These are phyloP conservation scores for Talpa occidentalis DNA, from an alignment of 2,113 vertebrate genomes.

Conservation along the genomic window DNA sequence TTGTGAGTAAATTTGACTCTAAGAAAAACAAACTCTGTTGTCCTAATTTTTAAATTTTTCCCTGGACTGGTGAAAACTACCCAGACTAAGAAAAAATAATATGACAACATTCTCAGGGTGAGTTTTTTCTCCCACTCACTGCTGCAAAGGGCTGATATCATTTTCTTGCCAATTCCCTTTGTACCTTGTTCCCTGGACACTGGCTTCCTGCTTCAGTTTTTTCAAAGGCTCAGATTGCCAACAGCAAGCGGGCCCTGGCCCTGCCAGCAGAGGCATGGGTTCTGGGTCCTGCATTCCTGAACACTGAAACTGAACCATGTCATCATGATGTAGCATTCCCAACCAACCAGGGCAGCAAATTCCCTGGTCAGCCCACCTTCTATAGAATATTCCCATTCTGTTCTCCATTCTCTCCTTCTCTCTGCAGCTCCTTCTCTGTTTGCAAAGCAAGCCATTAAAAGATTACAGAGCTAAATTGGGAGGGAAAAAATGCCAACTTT, in stretches of 20 bases:
- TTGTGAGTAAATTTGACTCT: neutral
- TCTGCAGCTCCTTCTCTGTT: neutral
- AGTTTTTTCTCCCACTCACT: neutral
- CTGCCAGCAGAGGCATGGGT: neutral
- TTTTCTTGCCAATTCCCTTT: neutral
- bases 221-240: neutral
- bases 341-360: neutral
- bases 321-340: rapidly evolving
- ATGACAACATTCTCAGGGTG: no score
- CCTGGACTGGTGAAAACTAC: neutral
- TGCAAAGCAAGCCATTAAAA: neutral
- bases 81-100: neutral
- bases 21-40: neutral
- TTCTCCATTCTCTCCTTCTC: neutral
- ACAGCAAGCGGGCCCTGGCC: neutral
- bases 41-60: neutral
- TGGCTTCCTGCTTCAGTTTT: neutral
- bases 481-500: conserved; percentile 23
- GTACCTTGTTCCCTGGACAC: rapidly evolving
- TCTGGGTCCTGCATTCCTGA: neutral
- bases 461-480: neutral
- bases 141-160: neutral
- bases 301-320: neutral
- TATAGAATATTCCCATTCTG: neutral
- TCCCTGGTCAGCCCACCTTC: neutral